Evolutionary conservation across 2,888 invertebrate species (phyloP), one percentile per base, ranked within the genome.

Genomic region (Conistra vaccinii): DNA sequence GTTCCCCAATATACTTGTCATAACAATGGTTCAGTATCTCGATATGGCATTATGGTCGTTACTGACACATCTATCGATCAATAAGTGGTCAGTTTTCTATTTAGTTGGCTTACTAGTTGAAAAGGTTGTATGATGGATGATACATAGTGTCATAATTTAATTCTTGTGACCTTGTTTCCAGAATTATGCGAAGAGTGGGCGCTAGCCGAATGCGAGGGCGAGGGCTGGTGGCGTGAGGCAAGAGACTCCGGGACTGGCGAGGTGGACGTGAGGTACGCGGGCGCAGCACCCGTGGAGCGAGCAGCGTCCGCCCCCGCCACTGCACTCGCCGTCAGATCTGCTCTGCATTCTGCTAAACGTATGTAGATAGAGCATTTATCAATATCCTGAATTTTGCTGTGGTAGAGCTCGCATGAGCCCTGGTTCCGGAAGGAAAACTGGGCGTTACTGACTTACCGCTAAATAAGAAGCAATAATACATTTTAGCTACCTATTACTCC

Each of bases 281-380:
- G 98, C 26, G 97, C 97, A 77, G 98, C 98, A 32, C 97, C 98
- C 7, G 98, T 98, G 14, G 98, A 98, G 91, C 97, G 98, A 68
- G 97, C 98, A 12, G 97, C 97, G 29, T 98, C 97, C 77, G 98
- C 98, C 42, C 97, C 97, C 85, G 97, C 98, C 45, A 98, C 98
- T 73, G 98, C 98, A 5, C 97, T 98, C 74, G 98, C 98, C 53
- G 98, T 99, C 67, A 98, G 98, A 91, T 97, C 97, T 57, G 98
- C 98, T 84, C 97, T 98, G 80, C 97, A 97, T 83, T 95, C 96
- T 7, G 96, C 97, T 77, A 97, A 97, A 93, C 92, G 96, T 96
- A 87, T 87, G 90, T 85, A 29, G 48, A 48, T 14, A 10, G 9
- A 14, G 9, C 9, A 51, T 65, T 29, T 51, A 23, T 10, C 14